phyloP scores from a whole-genome alignment of 2,888 invertebrate genomes.

The Machimus atricapillus region DNA sequence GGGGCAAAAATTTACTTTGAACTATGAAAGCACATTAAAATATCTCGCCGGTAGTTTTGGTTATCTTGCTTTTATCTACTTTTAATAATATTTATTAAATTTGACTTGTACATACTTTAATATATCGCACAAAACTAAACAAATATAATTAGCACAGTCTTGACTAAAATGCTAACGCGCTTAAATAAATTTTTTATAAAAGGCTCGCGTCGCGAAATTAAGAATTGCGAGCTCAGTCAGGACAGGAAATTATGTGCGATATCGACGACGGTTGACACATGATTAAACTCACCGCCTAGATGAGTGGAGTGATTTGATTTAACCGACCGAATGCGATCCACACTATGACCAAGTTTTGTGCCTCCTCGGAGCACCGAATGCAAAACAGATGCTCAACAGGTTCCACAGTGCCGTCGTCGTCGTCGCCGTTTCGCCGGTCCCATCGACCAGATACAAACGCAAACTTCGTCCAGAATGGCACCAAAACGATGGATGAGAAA shows the following conservation, averaged over 20 bases:
- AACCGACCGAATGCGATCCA: neutral
- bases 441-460: neutral
- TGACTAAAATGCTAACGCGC: neutral
- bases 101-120: neutral
- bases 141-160: neutral
- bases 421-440: neutral
- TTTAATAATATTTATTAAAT: neutral
- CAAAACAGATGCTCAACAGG: slow-evolving; percentile 15
- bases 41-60: neutral
- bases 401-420: slow-evolving; percentile 7
- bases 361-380: neutral
- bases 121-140: neutral
- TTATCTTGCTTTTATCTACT: neutral
- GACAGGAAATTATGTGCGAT: slow-evolving; percentile 13
- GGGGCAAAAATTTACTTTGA: neutral
- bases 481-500: neutral
- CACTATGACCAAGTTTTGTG: neutral
- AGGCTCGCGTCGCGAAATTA: neutral
- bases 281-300: neutral
- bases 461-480: neutral
- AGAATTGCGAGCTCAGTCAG: neutral
- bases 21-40: neutral
- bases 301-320: slow-evolving; percentile 31
- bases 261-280: slow-evolving; percentile 25
- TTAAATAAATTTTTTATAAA: neutral